These are phyloP conservation scores for Hyperoodon ampullatus DNA, from an alignment of 2,113 vertebrate genomes.

Conservation along the genomic window DNA sequence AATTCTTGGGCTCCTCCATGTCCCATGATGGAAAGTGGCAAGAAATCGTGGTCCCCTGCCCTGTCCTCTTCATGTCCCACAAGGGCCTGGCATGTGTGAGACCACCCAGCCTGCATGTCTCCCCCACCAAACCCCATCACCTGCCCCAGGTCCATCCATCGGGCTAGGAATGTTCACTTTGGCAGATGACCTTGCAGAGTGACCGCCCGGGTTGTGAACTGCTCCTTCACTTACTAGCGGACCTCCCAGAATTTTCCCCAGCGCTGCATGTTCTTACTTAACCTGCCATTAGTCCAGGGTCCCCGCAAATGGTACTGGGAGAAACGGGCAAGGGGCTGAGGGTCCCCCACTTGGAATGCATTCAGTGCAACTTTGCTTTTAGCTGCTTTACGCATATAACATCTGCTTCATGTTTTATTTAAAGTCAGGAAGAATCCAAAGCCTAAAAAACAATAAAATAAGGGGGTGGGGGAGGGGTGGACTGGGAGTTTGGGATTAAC, in stretches of 20 bases:
- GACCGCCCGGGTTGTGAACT: neutral
- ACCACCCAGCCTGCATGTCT: neutral
- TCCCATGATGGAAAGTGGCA: neutral
- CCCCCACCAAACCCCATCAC: neutral
- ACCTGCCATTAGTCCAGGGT: neutral
- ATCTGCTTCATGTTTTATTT: neutral
- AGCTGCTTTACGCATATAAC: neutral
- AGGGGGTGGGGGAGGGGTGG: neutral
- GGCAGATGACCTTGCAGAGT: neutral
- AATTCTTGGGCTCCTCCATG: neutral
- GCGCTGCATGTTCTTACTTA: neutral
- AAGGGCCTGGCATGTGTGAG: neutral
- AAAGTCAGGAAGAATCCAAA: neutral
- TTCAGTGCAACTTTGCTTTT: neutral
- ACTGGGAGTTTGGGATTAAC: neutral
- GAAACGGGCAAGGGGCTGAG: neutral
- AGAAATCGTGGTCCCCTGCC: neutral
- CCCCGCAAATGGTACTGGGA: neutral
- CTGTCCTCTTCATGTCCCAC: neutral
- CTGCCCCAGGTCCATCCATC: neutral
- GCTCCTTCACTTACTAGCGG: neutral
- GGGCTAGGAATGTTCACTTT: neutral
- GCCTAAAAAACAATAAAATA: neutral
- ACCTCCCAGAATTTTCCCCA: no score
- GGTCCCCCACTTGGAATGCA: neutral